Base-by-base conservation (phyloP, 1,140 invertebrate species). In the Neotoxoptera formosana region DNA sequence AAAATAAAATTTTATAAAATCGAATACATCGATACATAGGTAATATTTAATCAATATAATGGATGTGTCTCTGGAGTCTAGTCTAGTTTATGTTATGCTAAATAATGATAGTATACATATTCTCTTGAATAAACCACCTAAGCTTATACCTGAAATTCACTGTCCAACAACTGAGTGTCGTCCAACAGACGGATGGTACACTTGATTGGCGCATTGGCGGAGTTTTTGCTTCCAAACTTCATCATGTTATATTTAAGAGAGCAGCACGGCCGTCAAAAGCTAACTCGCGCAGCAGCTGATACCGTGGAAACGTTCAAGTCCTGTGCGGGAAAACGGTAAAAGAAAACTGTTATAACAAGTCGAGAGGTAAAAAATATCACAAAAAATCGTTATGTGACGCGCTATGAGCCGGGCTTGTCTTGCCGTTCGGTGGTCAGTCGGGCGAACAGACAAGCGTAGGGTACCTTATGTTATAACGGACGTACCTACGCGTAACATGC, bases 101-200 rank as follows among this genome's bases (percentile, higher is more conserved):
- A 17, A 9, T 53, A n/a, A 76, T 76, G 17, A 76, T n/a, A 11
- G 20, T 4, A 34, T 76, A n/a, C 0, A 1, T 34, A 76, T 76
- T 76, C 4, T 76, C 14, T 76, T 17, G 14, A 76, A 76, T 20
- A n/a, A 76, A n/a, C 1, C 0, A n/a, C n/a, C 9, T 7, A 30
- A 0, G 9, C 0, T 9, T 95, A 96, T 95, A 99, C 98, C 97
- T 98, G 98, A 96, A 99, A 99, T 96, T 99, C 98, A 95, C 98
- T 98, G 96, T 99, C 97, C 94, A 99, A 96, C 94, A 99, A 97
- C 96, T 99, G 98, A 94, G 98, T 97, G 96, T 99, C 98, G 95
- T 99, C 98, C 94, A 99, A 96, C 94, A 99, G 96, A 94, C 98
- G 96, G 94, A 99, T 97, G 94, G 98, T 99, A 96, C 98, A 99